Conservation (phyloP, 2,797 vertebrate genomes). For the Chaetophractus vellerosus region DNA sequence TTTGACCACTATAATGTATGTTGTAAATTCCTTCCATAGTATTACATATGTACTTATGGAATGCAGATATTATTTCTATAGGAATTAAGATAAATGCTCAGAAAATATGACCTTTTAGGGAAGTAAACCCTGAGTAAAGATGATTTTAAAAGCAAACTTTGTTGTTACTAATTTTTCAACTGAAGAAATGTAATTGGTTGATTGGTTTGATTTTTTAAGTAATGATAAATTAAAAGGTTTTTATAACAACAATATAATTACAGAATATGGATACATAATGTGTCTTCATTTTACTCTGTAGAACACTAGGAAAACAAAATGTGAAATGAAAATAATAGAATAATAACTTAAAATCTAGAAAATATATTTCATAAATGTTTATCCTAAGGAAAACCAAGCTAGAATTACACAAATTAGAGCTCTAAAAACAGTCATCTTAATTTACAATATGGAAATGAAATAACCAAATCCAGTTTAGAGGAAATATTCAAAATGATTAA, state of each 20-base stretch:
- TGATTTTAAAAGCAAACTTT: conserved; percentile 54
- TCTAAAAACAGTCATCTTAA: conserved; percentile 74
- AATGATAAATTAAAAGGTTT: conserved; percentile 34
- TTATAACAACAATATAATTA: conserved; percentile 49
- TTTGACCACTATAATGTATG: not conserved
- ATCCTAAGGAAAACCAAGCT: conserved; percentile 63
- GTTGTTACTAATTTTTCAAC: not conserved
- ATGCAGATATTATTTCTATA: conserved; percentile 18
- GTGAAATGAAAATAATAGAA: conserved; percentile 69
- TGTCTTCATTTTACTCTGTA: not conserved
- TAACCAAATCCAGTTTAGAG: conserved; percentile 75
- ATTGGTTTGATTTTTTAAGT: conserved; percentile 22
- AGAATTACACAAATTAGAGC: conserved; percentile 60
- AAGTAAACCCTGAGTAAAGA: not conserved
- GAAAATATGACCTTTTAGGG: not conserved
- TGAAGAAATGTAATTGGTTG: not conserved
- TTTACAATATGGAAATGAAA: conserved; percentile 73
- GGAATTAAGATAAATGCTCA: not conserved
- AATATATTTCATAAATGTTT: conserved; percentile 46
- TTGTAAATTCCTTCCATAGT: not conserved
- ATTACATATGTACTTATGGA: not conserved
- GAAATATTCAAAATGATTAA: conserved; percentile 73
- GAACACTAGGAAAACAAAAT: conserved; percentile 62
- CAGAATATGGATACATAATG: conserved; percentile 14
- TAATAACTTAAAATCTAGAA: conserved; percentile 63